These are phyloP conservation scores for Plecotus auritus DNA, from an alignment of 2,113 vertebrate genomes.

Conservation along the genomic window DNA sequence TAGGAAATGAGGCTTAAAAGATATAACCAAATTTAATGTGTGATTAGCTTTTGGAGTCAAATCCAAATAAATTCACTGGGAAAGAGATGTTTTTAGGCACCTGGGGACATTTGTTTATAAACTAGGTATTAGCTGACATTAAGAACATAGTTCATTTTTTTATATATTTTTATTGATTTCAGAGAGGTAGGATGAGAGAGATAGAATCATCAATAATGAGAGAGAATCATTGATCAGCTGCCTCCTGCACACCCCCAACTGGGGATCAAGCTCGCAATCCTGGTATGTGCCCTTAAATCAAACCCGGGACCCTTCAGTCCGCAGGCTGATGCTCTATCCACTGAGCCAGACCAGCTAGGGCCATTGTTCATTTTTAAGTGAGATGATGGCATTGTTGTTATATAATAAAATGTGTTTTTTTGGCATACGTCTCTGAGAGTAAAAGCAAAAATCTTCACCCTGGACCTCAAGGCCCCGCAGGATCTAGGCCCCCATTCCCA, in stretches of 20 bases:
- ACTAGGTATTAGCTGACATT: neutral
- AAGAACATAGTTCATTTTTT: slow-evolving; percentile 10
- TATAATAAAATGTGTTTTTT: neutral
- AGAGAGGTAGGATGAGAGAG: too few relatives aligned
- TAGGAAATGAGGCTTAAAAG: neutral
- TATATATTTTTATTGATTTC: neutral
- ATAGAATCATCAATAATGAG: too few relatives aligned
- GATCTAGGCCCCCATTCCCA: neutral
- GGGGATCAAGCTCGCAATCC: too few relatives aligned
- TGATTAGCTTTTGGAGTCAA: neutral
- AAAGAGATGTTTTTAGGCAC: neutral
- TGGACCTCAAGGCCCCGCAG: neutral
- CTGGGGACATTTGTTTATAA: neutral
- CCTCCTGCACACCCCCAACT: too few relatives aligned
- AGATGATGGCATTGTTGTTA: neutral
- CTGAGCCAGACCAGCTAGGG: too few relatives aligned
- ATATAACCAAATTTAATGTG: neutral
- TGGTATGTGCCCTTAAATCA: too few relatives aligned
- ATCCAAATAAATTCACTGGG: neutral
- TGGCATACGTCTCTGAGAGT: neutral
- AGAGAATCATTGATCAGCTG: too few relatives aligned
- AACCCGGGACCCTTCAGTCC: too few relatives aligned
- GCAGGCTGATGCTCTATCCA: too few relatives aligned
- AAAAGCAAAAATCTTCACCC: neutral
- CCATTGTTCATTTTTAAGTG: slow-evolving; percentile 15